Evolutionary conservation across 2,888 invertebrate genomes (phyloP).

Genomic region (Drosophila macrospina): DNA sequence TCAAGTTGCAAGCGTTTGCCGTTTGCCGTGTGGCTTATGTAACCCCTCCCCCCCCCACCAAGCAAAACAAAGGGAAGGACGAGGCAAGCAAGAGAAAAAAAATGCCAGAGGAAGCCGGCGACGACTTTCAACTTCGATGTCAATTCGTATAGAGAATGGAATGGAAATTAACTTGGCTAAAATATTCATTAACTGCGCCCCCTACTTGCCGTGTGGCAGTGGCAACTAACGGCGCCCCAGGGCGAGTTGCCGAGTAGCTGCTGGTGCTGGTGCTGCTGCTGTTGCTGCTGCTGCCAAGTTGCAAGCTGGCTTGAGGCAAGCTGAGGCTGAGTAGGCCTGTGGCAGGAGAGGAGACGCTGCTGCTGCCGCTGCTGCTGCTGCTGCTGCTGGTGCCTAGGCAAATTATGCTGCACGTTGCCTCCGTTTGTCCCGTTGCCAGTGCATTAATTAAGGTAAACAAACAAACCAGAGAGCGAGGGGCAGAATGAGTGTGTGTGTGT

Average conservation of each 20-base stretch:
- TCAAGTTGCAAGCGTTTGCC: too few species aligned
- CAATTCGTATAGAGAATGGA: slow-evolving; percentile 23
- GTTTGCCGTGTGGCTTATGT: slow-evolving; percentile 42
- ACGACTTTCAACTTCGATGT: slow-evolving; percentile 26
- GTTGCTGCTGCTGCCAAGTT: slow-evolving; percentile 13
- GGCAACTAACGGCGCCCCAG: slow-evolving; percentile 30
- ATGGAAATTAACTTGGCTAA: slow-evolving; percentile 58
- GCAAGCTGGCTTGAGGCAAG: slow-evolving; percentile 30
- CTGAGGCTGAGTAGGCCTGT: not conserved
- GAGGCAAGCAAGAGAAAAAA: slow-evolving; percentile 2
- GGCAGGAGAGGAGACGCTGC: slow-evolving; percentile 2
- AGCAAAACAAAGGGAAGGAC: slow-evolving; percentile 1
- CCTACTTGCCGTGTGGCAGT: slow-evolving; percentile 26
- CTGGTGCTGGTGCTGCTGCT: not conserved
- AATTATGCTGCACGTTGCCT: slow-evolving; percentile 63
- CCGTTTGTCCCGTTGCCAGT: slow-evolving; percentile 36
- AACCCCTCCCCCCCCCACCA: slow-evolving; percentile 9
- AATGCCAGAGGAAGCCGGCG: slow-evolving; percentile 1
- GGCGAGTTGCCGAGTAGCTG: slow-evolving; percentile 14
- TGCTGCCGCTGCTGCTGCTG: slow-evolving; percentile 18
- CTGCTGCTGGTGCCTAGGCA: slow-evolving; percentile 36
- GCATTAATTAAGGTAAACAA: slow-evolving; percentile 81
- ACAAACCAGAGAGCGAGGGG: slow-evolving; percentile 45
- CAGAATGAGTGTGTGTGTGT: not conserved
- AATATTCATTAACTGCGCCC: slow-evolving; percentile 74